phyloP scores from a whole-genome alignment of 2,888 invertebrate species.

The Aphidius colemani region DNA sequence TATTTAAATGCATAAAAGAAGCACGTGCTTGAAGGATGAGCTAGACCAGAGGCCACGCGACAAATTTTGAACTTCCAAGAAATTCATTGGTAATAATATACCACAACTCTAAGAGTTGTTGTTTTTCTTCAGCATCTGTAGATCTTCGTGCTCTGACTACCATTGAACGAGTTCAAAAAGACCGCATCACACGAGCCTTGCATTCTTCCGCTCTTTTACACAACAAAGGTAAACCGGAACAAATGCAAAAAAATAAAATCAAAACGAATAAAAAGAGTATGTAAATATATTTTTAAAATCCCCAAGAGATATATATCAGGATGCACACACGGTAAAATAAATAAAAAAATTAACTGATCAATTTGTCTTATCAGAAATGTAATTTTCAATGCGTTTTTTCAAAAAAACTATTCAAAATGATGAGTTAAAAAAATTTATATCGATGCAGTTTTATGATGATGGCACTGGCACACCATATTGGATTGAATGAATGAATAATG shows the following conservation, averaged over 20 bases:
- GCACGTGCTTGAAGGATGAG: constrained; percentile 35
- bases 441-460: too few species aligned
- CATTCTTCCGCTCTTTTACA: constrained; percentile 30
- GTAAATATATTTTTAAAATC: too few species aligned
- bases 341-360: too few species aligned
- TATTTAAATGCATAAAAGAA: constrained; percentile 9
- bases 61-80: constrained; percentile 7
- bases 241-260: neutral
- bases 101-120: constrained; percentile 2
- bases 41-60: constrained; percentile 23
- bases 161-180: constrained; percentile 12
- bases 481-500: constrained; percentile 22
- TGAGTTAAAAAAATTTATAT: too few species aligned
- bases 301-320: too few species aligned
- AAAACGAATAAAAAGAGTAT: too few species aligned
- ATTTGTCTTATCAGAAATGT: too few species aligned
- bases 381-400: too few species aligned
- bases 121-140: constrained; percentile 22
- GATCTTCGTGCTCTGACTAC: constrained; percentile 16
- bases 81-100: constrained; percentile 36
- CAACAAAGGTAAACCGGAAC: constrained; percentile 18
- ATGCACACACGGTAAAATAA: too few species aligned
- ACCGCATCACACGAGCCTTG: constrained; percentile 30
- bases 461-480: neutral
- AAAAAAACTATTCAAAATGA: too few species aligned